A percentile compares a stretch with the other conserved stretches of the same genome.
phyloP scores from a whole-genome alignment of 2,797 vertebrate species.

The Gallirallus australis region DNA sequence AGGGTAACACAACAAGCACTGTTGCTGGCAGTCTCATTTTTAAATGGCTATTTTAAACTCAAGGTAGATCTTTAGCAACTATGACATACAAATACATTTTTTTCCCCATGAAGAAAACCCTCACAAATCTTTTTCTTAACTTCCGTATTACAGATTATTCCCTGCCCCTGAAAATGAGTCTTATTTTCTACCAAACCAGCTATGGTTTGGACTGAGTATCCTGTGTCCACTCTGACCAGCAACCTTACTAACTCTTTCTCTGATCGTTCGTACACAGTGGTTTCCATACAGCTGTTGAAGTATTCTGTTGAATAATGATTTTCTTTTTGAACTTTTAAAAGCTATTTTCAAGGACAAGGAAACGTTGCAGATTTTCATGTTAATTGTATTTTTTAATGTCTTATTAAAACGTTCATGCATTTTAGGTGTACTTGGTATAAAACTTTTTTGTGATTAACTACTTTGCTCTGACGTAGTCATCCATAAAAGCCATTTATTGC shows the following conservation, averaged over 20 bases:
- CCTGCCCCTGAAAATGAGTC: neutral
- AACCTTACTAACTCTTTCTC: neutral
- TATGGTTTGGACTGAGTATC: neutral
- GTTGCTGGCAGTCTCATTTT: neutral
- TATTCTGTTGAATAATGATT: neutral
- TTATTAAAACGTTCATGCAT: neutral
- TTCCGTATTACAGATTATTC: neutral
- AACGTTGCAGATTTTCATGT: neutral
- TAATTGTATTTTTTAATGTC: neutral
- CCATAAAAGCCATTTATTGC: neutral
- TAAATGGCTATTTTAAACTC: neutral
- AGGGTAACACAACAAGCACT: neutral
- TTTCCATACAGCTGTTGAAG: neutral
- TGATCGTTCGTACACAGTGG: neutral
- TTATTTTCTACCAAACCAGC: neutral
- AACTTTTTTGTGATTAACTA: neutral
- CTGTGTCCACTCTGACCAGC: neutral
- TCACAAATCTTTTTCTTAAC: neutral
- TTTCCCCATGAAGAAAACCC: fast-evolving
- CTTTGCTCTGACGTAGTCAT: neutral
- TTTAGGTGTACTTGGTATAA: neutral
- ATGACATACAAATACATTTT: neutral
- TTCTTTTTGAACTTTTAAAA: neutral
- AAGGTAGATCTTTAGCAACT: neutral
- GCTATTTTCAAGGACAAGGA: neutral